These are phyloP conservation scores for Galago senegalensis DNA, from an alignment of 2,797 vertebrate genomes.

Conservation along the genomic window DNA sequence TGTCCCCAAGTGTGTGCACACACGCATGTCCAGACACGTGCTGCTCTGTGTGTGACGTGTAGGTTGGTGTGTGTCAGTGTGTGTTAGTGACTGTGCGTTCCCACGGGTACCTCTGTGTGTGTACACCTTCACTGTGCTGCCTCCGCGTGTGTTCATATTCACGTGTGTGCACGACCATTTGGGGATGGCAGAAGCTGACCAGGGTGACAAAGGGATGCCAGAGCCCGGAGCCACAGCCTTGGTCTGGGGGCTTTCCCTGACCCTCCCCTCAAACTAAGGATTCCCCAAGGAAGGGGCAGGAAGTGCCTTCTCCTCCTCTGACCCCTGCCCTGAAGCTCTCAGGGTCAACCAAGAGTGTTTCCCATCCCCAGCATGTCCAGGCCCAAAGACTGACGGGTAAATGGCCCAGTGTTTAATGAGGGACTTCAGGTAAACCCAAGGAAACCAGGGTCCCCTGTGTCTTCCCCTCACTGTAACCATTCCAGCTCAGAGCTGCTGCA, in stretches of 20 bases:
- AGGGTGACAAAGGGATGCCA: neutral
- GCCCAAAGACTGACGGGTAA: neutral
- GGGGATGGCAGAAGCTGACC: neutral
- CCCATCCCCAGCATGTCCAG: neutral
- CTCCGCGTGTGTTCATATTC: rapidly evolving
- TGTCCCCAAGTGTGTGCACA: neutral
- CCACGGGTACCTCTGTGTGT: too few relatives aligned
- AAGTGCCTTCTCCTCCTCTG: too few relatives aligned
- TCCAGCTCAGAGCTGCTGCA: neutral
- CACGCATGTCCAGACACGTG: rapidly evolving
- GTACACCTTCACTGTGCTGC: neutral
- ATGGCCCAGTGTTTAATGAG: neutral
- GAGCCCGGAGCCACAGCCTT: neutral
- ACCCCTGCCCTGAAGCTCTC: neutral
- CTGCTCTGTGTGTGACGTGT: rapidly evolving
- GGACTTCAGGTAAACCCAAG: neutral
- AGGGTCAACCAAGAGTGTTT: neutral
- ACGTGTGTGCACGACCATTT: too few relatives aligned
- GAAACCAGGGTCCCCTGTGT: too few relatives aligned
- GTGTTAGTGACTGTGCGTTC: too few relatives aligned
- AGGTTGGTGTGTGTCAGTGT: too few relatives aligned
- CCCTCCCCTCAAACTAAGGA: too few relatives aligned
- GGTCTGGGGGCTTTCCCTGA: neutral
- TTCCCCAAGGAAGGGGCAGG: neutral
- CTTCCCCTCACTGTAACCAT: neutral